Evolutionary conservation across 2,113 vertebrate genomes (phyloP), one percentile per base, ranked within the genome.

Genomic region (Gracilinanus agilis): DNA sequence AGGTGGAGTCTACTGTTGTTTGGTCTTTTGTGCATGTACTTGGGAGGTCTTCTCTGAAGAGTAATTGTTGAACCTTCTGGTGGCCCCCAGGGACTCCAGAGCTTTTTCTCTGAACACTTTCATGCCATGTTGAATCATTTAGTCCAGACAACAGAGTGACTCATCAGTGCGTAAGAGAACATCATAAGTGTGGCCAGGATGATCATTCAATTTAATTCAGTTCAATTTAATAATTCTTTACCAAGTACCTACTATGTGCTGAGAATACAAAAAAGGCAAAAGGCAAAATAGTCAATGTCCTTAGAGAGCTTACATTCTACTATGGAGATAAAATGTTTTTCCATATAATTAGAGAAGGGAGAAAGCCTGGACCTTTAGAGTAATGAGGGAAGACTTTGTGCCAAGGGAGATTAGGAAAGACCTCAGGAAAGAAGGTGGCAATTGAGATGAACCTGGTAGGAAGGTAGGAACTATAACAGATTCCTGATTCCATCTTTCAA

Each of bases 1-100:
- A 83, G 40, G 27, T 93, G 89, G 67, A 83, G 67, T 40, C 67
- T 83, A 83, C 34, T 40, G 21, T 83, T 83, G 67, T 83, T 53
- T 44, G 44, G 44, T 49, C 40, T 92, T 75, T 16, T 40, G 91
- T 19, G 75, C 49, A 3, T 55, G 83, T 89, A 55, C 67, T 55
- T 55, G 92, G 89, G 91, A 93, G 95, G 44, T 67, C n/a, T 40
- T 89, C 56, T 96, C 67, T 56, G 93, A 91, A 95, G 90, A 95
- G 91, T 44, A 89, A 40, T 56, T 94, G 61, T 56, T 53, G 94
- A 93, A n/a, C 8, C 11, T 44, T 83, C 56, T 53, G 54, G 19
- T 44, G 89, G 54, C n/a, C 54, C 53, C 9, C n/a, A 23, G 11
- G 11, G 24, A 54, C 91, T 3, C 90, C 25, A 89, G 67, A 53